Base-by-base conservation (phyloP, 1,140 invertebrate species). In the Calephelis virginiensis region DNA sequence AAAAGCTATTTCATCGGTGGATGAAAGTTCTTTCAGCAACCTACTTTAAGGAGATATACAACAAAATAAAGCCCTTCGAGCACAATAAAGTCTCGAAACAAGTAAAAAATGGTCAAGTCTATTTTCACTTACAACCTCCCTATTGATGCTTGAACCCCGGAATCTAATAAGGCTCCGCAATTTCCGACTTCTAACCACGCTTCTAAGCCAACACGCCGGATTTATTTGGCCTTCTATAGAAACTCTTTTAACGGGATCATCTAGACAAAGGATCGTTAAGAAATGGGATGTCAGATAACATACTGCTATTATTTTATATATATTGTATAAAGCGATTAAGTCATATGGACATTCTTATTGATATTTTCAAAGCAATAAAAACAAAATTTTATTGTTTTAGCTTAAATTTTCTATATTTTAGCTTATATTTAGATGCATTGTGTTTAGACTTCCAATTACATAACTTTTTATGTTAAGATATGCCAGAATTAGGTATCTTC, bases 121-220 rank as follows among this genome's bases (percentile, higher is more conserved):
- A 80, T 82, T 82, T 78, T 81, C 77, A 75, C 77, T 68, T 75
- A 74, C 79, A 74, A 67, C 63, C 73, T 68, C 72, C 74, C 81
- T 80, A 83, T 83, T 78, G 79, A 73, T 72, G 71, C 68, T 74
- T 69, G 65, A 73, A 67, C 10, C 68, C 80, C 79, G 80, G 83
- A 85, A 82, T 75, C 80, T 83, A 82, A 83, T 83, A 82, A 85
- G 80, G 67, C 70, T 53, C 77, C 78, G 82, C 82, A 85, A 86
- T 85, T 83, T 85, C 82, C 84, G 79, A 75, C 77, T 70, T 70
- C 71, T 72, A 71, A 68, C 69, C 67, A 79, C 69, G 71, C 68
- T 69, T 76, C 72, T 74, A 70, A 77, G 77, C 77, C 76, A 81
- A 83, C 78, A 82, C 77, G 72, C 74, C 75, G 72, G 70, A 76